Evolutionary conservation across 2,888 invertebrate genomes (phyloP).

Genomic region (Melipona beecheii): DNA sequence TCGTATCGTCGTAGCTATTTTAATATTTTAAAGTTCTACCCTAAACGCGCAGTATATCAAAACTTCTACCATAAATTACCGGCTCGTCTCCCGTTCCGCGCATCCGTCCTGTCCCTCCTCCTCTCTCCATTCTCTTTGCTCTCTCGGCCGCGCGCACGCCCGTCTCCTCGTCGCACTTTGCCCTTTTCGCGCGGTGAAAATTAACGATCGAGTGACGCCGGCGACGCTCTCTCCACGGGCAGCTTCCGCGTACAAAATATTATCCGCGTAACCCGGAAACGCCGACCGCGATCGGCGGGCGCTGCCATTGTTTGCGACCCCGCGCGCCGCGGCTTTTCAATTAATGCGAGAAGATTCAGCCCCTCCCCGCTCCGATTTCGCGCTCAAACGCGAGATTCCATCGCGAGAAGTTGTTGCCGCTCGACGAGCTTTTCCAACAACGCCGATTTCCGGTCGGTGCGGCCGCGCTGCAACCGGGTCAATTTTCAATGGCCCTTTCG

Average conservation of each 20-base stretch:
- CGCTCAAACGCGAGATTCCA: conserved; percentile 50
- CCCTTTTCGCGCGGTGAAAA: conserved; percentile 60
- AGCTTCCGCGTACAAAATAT: conserved; percentile 46
- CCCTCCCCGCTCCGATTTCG: background rate
- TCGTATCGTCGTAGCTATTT: conserved; percentile 77
- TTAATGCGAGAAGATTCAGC: conserved; percentile 48
- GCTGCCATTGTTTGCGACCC: conserved; percentile 7
- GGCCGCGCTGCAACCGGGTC: conserved; percentile 17
- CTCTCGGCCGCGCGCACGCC: conserved; percentile 16
- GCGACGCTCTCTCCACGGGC: conserved; percentile 12
- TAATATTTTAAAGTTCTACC: conserved; percentile 80
- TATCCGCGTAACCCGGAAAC: conserved; percentile 42
- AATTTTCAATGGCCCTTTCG: conserved; percentile 38
- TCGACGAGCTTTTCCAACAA: conserved; percentile 11
- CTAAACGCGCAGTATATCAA: conserved; percentile 78
- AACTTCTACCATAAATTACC: conserved; percentile 78
- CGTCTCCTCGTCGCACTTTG: conserved; percentile 56
- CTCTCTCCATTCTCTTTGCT: conserved; percentile 31
- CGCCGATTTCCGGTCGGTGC: background rate
- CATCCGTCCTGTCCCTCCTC: conserved; percentile 27
- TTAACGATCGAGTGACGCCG: conserved; percentile 55
- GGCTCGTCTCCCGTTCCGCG: conserved; percentile 20
- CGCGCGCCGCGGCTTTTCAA: conserved; percentile 39
- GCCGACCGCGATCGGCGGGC: background rate
- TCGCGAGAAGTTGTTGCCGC: conserved; percentile 14